Conservation (phyloP, 2,888 invertebrate genomes). For the Dryadula phaetusa region DNA sequence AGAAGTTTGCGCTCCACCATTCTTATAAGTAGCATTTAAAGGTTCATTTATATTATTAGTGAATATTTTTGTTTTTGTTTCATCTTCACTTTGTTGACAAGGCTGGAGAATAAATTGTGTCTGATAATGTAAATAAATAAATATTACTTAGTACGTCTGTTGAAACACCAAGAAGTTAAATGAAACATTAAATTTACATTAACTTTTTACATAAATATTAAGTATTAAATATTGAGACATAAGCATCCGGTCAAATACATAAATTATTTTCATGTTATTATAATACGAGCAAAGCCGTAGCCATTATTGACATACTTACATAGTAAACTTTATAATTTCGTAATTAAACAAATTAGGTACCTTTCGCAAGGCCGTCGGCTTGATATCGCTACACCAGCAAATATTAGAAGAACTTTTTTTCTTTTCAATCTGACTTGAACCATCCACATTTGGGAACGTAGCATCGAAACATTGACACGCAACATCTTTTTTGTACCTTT, state of each 20-base stretch:
- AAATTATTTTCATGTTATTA: slow-evolving; percentile 17
- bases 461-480: slow-evolving; percentile 50
- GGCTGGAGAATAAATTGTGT: not conserved
- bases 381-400: slow-evolving; percentile 13
- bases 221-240: slow-evolving; percentile 1
- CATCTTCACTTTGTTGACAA: not conserved
- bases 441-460: slow-evolving; percentile 6
- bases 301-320: slow-evolving; percentile 25
- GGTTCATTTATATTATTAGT: slow-evolving; percentile 10
- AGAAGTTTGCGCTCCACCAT: slow-evolving; percentile 62
- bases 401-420: slow-evolving; percentile 16
- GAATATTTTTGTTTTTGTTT: not conserved
- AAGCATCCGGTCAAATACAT: slow-evolving; percentile 6
- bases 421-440: slow-evolving; percentile 20
- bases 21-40: slow-evolving; percentile 29
- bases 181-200: not conserved
- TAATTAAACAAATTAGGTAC: slow-evolving; percentile 25
- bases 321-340: slow-evolving; percentile 22
- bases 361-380: slow-evolving; percentile 23
- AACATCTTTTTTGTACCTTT: slow-evolving; percentile 28
- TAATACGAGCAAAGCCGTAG: slow-evolving; percentile 21
- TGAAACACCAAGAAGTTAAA: not conserved
- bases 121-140: not conserved
- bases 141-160: not conserved
- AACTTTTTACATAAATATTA: not conserved